Conservation (phyloP, 2,888 invertebrate species). For the Pharmacophagus antenor region DNA sequence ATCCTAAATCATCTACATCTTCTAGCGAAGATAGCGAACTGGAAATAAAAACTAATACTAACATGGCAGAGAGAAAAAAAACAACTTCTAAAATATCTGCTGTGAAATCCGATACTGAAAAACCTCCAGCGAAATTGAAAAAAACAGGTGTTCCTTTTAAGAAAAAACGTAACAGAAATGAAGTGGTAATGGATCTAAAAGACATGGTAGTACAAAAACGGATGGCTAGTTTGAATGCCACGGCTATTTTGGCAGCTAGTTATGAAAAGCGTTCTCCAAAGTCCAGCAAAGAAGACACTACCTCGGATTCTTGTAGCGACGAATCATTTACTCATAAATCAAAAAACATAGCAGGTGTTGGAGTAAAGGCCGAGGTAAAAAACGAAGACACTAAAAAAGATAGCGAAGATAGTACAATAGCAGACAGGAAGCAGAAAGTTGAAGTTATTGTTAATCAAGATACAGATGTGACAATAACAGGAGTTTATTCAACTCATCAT, state of each 20-base stretch:
- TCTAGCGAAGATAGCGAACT: slow-evolving; percentile 80
- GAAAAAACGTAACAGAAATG: slow-evolving; percentile 81
- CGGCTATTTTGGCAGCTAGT: slow-evolving; percentile 93
- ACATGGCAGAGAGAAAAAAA: slow-evolving; percentile 67
- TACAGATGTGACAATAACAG: slow-evolving; percentile 93
- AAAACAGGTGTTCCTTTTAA: slow-evolving; percentile 71
- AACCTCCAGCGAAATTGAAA: slow-evolving; percentile 70
- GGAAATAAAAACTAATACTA: slow-evolving; percentile 64
- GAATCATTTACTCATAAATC: slow-evolving; percentile 76
- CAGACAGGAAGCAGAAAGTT: slow-evolving; percentile 80
- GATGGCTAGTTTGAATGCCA: slow-evolving; percentile 95
- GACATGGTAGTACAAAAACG: slow-evolving; percentile 94
- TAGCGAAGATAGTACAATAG: slow-evolving; percentile 52
- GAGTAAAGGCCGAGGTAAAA: slow-evolving; percentile 79
- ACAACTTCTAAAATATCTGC: slow-evolving; percentile 50
- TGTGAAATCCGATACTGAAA: slow-evolving; percentile 75
- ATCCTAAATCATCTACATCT: slow-evolving; percentile 86
- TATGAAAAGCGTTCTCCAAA: slow-evolving; percentile 87
- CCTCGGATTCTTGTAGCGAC: slow-evolving; percentile 79
- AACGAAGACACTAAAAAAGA: slow-evolving; percentile 68
- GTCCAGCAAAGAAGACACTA: slow-evolving; percentile 80
- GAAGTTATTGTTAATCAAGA: slow-evolving; percentile 92
- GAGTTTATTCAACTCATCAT: slow-evolving; percentile 90
- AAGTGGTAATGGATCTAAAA: slow-evolving; percentile 88
- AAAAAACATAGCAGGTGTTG: slow-evolving; percentile 77